Conservation (phyloP, 2,797 vertebrate genomes). For the Nannoperca australis region DNA sequence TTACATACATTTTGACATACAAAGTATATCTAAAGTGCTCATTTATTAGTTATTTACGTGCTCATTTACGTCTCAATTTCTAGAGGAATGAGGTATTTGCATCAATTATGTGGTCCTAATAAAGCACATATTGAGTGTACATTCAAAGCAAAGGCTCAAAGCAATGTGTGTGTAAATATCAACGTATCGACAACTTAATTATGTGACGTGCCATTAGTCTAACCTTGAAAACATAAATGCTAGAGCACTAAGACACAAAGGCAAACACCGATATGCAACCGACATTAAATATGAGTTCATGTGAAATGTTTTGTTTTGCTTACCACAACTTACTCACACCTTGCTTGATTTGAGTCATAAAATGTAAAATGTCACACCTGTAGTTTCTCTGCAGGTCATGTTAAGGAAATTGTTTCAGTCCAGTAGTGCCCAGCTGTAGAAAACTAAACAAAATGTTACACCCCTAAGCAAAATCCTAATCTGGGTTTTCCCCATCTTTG, state of each 20-base stretch:
- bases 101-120: background rate
- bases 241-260: background rate
- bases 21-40: background rate
- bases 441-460: background rate
- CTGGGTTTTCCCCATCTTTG: slow-evolving; percentile 18
- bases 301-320: background rate
- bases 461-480: slow-evolving; percentile 17
- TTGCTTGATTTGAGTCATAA: slow-evolving; percentile 1
- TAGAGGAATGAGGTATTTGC: background rate
- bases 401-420: background rate
- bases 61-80: background rate
- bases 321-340: background rate
- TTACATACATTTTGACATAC: background rate
- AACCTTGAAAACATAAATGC: background rate
- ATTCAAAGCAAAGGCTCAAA: background rate
- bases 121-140: background rate
- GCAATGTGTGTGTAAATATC: background rate
- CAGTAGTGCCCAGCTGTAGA: slow-evolving; percentile 1
- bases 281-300: background rate
- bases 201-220: background rate
- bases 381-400: background rate
- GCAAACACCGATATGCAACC: background rate
- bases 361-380: background rate
- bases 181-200: background rate
- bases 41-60: background rate